Evolutionary conservation across 1,140 invertebrate genomes (phyloP), one percentile per base, ranked within the genome.

Genomic region (Pseudomyrmex pallidus): DNA sequence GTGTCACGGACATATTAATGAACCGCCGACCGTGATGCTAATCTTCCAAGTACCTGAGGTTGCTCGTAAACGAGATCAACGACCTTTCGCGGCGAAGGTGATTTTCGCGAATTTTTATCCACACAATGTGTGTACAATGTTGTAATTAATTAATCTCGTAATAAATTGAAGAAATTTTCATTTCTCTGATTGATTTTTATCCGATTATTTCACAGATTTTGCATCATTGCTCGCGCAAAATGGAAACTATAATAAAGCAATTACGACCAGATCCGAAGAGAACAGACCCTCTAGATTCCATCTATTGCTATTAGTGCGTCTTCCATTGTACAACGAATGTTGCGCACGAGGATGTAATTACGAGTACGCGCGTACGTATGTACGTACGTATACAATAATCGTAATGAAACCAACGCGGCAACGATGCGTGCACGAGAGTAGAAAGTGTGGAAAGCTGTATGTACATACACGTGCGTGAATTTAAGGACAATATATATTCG

Each of bases 1-100:
- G 72, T 77, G 35, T 20, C 67, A 20, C 46, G 56, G 9, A 52
- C 64, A 59, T 74, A 56, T 54, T 83, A 88, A 87, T 83, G 59
- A 22, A 56, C 57, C 54, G 59, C 9, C 17, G 9, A 35, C 15
- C 10, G 63, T 54, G 46, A 50, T 59, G 44, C 68, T 78, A 70
- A 78, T 78, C 44, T 22, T 25, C 10, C n/a, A 25, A 13, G 25
- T 7, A 12, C 57, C 25, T 46, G 1, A 54, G 15, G 7, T 17
- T 22, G 17, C 17, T 46, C 61, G 22, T 22, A 63, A 52, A 56
- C 52, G 50, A 56, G 25, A 67, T 56, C 52, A 67, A 68, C 54
- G 17, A 78, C 35, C 52, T 46, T 20, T 22, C 35, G 4, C 35
- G 35, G 63, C 10, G 22, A 66, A 66, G 64, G 22, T 8, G 8